Conservation (phyloP, 1,140 invertebrate species). For the Leptopilina boulardi region DNA sequence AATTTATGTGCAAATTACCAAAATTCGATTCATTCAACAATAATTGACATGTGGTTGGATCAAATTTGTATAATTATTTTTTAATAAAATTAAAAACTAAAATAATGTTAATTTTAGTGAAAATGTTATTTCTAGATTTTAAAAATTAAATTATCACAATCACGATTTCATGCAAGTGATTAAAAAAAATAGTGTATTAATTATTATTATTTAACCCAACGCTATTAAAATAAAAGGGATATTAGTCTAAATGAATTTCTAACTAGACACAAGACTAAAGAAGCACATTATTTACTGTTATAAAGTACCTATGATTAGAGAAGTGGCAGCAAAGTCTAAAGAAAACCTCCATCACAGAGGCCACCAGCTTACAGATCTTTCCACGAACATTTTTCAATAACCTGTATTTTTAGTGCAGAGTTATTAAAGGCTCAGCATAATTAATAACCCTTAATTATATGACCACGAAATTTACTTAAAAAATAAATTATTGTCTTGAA, state of each 20-base stretch:
- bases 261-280: slow-evolving; percentile 47
- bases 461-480: neutral
- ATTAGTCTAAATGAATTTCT: neutral
- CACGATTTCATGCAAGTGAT: neutral
- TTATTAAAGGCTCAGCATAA: slow-evolving; percentile 64
- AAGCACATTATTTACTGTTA: slow-evolving; percentile 69
- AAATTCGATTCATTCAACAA: no score
- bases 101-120: neutral
- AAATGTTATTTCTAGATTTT: neutral
- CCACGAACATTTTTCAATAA: slow-evolving; percentile 77
- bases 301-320: slow-evolving; percentile 76
- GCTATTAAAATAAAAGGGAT: neutral
- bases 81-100: no score
- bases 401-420: slow-evolving; percentile 74
- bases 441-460: slow-evolving; percentile 58
- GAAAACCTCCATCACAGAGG: slow-evolving; percentile 80
- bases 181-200: neutral
- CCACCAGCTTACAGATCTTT: slow-evolving; percentile 80
- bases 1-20: no score
- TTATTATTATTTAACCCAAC: neutral
- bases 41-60: no score
- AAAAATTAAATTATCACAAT: neutral
- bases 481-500: no score
- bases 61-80: no score
- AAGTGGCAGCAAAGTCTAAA: slow-evolving; percentile 81